These are phyloP conservation scores for Hippolais icterina DNA, from an alignment of 2,113 vertebrate species.

Conservation along the genomic window DNA sequence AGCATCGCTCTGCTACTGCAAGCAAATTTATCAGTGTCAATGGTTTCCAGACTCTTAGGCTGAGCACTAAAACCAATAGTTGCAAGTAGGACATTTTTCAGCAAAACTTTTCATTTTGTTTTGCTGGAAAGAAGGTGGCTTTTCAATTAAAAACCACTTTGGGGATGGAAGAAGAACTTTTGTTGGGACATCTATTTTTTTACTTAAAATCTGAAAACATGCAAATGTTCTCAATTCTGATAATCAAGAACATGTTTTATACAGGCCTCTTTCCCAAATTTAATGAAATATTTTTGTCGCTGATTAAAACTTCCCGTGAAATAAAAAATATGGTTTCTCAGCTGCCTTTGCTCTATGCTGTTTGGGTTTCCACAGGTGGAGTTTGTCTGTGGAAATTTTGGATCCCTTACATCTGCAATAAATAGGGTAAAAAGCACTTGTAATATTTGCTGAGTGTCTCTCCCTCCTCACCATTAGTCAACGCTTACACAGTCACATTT, in stretches of 20 bases:
- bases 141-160: neutral
- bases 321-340: neutral
- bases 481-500: neutral
- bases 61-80: neutral
- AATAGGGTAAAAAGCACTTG: neutral
- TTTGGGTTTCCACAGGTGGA: neutral
- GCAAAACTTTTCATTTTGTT: neutral
- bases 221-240: neutral
- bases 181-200: neutral
- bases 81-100: neutral
- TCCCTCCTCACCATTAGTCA: neutral
- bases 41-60: constrained; percentile 1
- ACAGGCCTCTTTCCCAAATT: neutral
- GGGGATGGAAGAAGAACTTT: neutral
- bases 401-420: neutral
- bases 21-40: constrained; percentile 39
- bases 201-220: neutral
- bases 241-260: neutral
- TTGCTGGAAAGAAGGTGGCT: neutral
- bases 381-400: neutral
- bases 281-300: neutral
- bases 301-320: neutral
- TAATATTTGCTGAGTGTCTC: neutral
- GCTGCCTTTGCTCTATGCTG: neutral
- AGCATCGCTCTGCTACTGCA: constrained; percentile 10